A percentile compares a stretch with the other conserved stretches of the same genome.
Conservation (phyloP, 2,113 vertebrate species). For the Tetrao urogallus region DNA sequence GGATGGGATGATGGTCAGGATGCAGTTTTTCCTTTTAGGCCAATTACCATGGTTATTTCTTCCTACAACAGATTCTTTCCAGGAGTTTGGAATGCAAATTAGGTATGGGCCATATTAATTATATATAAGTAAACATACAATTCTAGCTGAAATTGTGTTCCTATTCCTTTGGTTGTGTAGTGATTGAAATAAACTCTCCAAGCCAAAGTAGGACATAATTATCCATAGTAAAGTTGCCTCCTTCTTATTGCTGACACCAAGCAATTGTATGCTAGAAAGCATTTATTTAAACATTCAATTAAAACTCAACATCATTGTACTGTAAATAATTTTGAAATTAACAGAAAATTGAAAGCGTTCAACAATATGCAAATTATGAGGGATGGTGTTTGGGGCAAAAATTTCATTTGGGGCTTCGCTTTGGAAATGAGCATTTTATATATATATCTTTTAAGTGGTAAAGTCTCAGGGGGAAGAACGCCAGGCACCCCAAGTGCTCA, state of each 20-base stretch:
- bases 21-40: background rate
- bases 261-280: background rate
- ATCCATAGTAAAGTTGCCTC: background rate
- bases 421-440: background rate
- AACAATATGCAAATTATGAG: slow-evolving; percentile 2
- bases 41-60: background rate
- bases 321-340: slow-evolving; percentile 38
- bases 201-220: background rate
- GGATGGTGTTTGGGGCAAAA: background rate
- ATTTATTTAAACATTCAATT: slow-evolving; percentile 12
- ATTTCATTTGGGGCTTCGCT: slow-evolving; percentile 5
- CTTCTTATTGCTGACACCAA: background rate
- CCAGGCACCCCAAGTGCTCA: slow-evolving; percentile 41
- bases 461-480: slow-evolving; percentile 19
- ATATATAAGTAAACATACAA: slow-evolving; percentile 5
- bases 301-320: background rate
- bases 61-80: slow-evolving; percentile 1
- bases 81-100: slow-evolving; percentile 17
- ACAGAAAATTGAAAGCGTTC: slow-evolving; percentile 25
- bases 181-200: slow-evolving; percentile 9
- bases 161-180: background rate
- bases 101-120: background rate
- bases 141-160: background rate
- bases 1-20: background rate
- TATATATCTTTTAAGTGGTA: background rate